phyloP scores from a whole-genome alignment of 2,888 invertebrate genomes.

The Digitonthophagus gazella region DNA sequence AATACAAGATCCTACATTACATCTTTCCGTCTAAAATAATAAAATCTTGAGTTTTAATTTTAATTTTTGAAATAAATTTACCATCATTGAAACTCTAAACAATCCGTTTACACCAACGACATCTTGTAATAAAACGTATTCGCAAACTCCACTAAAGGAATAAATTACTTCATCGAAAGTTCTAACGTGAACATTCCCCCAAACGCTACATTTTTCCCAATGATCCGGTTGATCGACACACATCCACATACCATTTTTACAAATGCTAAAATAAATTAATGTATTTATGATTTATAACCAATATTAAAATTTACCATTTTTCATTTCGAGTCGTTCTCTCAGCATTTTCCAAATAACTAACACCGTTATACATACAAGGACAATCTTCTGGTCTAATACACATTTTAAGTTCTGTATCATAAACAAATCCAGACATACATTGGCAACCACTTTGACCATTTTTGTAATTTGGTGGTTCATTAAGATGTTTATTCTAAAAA shows the following conservation, averaged over 20 bases:
- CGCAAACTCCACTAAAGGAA: constrained; percentile 1
- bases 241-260: background rate
- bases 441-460: constrained; percentile 2
- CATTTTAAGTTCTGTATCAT: background rate
- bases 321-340: background rate
- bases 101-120: no score
- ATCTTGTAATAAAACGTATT: constrained; percentile 8
- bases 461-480: background rate
- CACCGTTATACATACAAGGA: constrained; percentile 5
- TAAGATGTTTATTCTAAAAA: constrained; percentile 1
- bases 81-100: constrained; percentile 5
- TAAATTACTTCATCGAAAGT: background rate
- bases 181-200: constrained; percentile 5
- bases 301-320: constrained; percentile 4
- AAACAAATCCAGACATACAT: constrained; percentile 9
- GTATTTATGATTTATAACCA: no score
- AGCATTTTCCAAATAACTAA: background rate
- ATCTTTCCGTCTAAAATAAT: background rate
- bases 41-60: background rate
- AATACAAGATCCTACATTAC: constrained; percentile 6
- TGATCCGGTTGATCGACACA: background rate
- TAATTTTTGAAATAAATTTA: background rate
- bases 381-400: constrained; percentile 10
- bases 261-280: background rate
- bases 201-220: constrained; percentile 9